Base-by-base conservation (phyloP, 30 jellyfish, hydroid and myxozoan genomes). In the Aurelia sp. region DNA sequence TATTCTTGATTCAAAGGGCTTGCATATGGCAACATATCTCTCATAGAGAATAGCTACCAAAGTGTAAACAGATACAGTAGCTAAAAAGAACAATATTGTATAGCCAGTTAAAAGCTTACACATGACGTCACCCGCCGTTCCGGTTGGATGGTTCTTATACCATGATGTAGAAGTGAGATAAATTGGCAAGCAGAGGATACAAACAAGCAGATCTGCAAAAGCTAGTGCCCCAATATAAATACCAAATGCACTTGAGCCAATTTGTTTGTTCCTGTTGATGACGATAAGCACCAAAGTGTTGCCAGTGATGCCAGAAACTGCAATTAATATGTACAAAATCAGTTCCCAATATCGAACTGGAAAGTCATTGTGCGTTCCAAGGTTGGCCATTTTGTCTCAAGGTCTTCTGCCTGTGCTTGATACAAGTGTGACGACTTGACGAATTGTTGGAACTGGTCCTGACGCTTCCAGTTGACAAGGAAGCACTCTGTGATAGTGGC, bases 21-120 rank as follows among this genome's bases (percentile, higher is more conserved):
- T 60, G 60, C 96, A 88, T 22, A 88, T 80, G 65, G 96, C 96
- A 22, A 61, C 9, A 38, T 81, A 69, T 58, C 96, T 88, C 74
- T 88, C 96, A 35, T 72, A 79, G 20, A 91, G 62, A 35, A 88
- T 83, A 13, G 87, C 96, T 63, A 88, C 96, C 63, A 88, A 21
- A 8, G 89, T 88, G 66, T 88, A 88, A 24, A 88, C 96, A 10
- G 96, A 88, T 0, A 88, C 88, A 2, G 96, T 88, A 13, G 96
- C 96, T n/a, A 88, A 78, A 40, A 88, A 88, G 85, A 88, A 88
- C 78, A 88, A 33, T 35, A 88, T 78, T 51, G 80, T 88, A 72
- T 88, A 88, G 11, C 96, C 96, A 13, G 96, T 63, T 8, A 88
- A 48, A 5, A 78, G 44, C 53, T 88, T 88, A 48, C 96, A 88